Evolutionary conservation across 2,888 invertebrate species (phyloP).

Genomic region (Allophyes oxyacanthae): DNA sequence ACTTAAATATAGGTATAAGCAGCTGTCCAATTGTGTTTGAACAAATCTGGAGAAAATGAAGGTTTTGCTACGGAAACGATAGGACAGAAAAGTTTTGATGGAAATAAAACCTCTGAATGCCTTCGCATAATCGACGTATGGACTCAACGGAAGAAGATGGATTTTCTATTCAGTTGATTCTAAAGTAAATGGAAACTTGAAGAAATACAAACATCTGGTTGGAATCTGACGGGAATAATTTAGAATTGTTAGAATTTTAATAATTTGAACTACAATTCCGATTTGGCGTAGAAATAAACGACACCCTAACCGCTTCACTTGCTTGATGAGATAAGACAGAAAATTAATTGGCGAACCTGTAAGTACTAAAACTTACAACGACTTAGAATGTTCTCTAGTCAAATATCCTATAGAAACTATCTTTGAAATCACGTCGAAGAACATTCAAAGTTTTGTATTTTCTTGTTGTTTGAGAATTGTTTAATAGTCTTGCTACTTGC

Average conservation of each 20-base stretch:
- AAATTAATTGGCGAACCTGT: too few species aligned
- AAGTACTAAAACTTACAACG: too few species aligned
- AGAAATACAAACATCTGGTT: slow-evolving; percentile 19
- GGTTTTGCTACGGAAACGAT: slow-evolving; percentile 7
- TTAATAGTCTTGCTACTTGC: neutral
- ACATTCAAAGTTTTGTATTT: neutral
- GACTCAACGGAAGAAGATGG: slow-evolving; percentile 35
- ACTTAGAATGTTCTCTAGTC: too few species aligned
- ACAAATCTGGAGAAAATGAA: slow-evolving; percentile 34
- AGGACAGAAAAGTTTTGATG: slow-evolving; percentile 27
- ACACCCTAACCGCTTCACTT: too few species aligned
- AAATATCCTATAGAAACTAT: too few species aligned
- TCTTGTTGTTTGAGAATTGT: neutral
- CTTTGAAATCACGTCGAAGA: too few species aligned
- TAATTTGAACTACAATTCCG: too few species aligned
- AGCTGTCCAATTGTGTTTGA: slow-evolving; percentile 4
- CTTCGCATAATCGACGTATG: slow-evolving; percentile 48
- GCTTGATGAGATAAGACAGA: too few species aligned
- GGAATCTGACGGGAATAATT: too few species aligned
- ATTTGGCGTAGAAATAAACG: too few species aligned
- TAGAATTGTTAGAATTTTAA: too few species aligned
- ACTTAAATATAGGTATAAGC: neutral
- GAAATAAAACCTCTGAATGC: slow-evolving; percentile 28
- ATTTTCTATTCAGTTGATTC: slow-evolving; percentile 37
- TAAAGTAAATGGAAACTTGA: slow-evolving; percentile 29